Base-by-base conservation (phyloP, 2,797 vertebrate species). In the Platyrinchus mystaceus region DNA sequence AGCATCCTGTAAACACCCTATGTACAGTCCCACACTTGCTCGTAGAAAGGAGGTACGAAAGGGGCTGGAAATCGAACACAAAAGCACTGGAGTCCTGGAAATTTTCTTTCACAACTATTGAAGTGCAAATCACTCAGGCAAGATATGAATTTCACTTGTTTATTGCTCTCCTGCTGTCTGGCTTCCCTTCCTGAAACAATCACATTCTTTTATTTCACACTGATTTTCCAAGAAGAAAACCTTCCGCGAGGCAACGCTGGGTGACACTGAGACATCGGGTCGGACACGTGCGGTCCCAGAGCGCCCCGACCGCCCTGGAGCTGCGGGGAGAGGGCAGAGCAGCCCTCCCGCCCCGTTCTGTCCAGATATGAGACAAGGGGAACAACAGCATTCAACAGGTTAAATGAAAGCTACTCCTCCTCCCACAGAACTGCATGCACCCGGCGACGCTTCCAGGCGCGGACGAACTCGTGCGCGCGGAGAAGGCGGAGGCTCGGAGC, bases 101-200 rank as follows among this genome's bases (percentile, higher is more conserved):
- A 83, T 97, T 98, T 97, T 93, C 97, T 97, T 97, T 94, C 97
- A 98, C 96, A 97, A 95, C 96, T 97, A 96, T 80, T 95, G 95
- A 97, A 98, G 97, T 98, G 97, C 98, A 98, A 98, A 96, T 97
- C 96, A 97, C 96, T 97, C 94, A 95, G 92, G 95, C 91, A 93
- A 97, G 94, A 97, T 95, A 97, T 75, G 93, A 94, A 92, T 97
- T 97, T 97, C 96, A 93, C 96, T 93, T 95, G 95, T 97, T 98
- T 98, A 98, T 98, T 98, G 98, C 98, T 98, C 95, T 97, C 96
- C 95, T 95, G 97, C 95, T 94, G 96, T 86, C 97, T 97, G 94
- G 93, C 96, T 97, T 93, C 92, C 97, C 93, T 95, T 96, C 91
- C 89, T 30, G 60, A 89, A 94, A 95, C 78, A 91, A 95, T 94